Base-by-base conservation (phyloP, 2,888 invertebrate genomes). In the Metacarcinus magister region DNA sequence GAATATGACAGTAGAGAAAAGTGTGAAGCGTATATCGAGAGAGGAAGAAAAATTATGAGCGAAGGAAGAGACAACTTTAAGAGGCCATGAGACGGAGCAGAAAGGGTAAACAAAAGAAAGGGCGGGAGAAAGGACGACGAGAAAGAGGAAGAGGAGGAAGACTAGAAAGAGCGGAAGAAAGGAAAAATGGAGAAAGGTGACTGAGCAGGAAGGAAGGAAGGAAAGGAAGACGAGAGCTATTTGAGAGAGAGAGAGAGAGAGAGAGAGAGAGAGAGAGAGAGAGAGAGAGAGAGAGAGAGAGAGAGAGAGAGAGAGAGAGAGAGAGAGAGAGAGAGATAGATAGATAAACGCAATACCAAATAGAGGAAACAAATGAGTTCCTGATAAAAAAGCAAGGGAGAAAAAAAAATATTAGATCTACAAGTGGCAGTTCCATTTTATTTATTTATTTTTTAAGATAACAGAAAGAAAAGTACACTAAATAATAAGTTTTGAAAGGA, bases 191-290 rank as follows among this genome's bases (percentile, higher is more conserved):
- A 16, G 54, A 54, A 54, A 16, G 13, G 16, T 54, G 54, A 13
- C 3, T 0, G 54, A 54, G 54, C 16, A 16, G 3, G 54, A 54
- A 48, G 4, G 48, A 54, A 7, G 8, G 8, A 54, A 7, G 8
- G 16, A 54, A 7, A 54, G 54, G 16, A 54, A 10, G 16, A 13
- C 13, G 16, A 54, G 16, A 54, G 16, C 10, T 54, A 10, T 13
- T 46, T 46, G 10, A 60, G 60, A 60, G 60, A 60, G 60, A 60
- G 60, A 60, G 60, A 60, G 60, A 60, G 60, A 60, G 60, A 60
- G 60, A 60, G 60, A 60, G 60, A 60, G 60, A 60, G 60, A 60
- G 60, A 60, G 60, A 60, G 60, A 60, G 60, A 60, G 60, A 60
- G 60, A 60, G 60, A 60, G 60, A 60, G 60, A 60, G 60, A 60